Evolutionary conservation across 2,113 vertebrate species (phyloP).

Genomic region (Apteryx owenii): DNA sequence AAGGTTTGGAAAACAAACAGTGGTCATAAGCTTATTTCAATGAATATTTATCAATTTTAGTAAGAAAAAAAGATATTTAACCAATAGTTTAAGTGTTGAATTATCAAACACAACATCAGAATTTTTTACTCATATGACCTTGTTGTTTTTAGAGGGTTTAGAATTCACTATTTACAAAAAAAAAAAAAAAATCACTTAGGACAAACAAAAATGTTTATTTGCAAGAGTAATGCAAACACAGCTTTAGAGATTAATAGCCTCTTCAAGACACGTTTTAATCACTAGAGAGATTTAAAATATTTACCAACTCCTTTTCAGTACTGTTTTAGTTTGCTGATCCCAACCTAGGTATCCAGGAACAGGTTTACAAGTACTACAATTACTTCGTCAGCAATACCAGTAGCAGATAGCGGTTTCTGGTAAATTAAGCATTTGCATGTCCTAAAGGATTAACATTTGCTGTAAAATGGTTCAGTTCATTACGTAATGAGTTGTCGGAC

Average conservation of each 20-base stretch:
- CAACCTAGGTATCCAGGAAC: not conserved
- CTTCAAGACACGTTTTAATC: conserved; percentile 36
- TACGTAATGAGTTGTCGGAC: not conserved
- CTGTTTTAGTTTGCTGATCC: conserved; percentile 40
- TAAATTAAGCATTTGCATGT: conserved; percentile 22
- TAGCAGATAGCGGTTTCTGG: conserved; percentile 1
- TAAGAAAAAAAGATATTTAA: not conserved
- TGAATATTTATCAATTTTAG: not conserved
- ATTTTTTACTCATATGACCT: not conserved
- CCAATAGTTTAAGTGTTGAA: not conserved
- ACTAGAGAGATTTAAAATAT: conserved; percentile 43
- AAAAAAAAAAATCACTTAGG: conserved; percentile 7
- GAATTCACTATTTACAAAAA: conserved; percentile 43
- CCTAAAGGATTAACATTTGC: conserved; percentile 36
- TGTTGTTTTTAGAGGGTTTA: conserved; percentile 37
- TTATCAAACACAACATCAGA: not conserved
- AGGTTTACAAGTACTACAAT: not conserved
- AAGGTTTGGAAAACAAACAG: not conserved
- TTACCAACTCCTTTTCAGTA: conserved; percentile 45
- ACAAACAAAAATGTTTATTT: conserved; percentile 42
- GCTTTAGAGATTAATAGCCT: conserved; percentile 51
- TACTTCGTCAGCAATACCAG: conserved; percentile 41
- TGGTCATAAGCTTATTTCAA: not conserved
- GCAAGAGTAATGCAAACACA: conserved; percentile 54
- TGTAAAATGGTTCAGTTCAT: not conserved